Conservation (phyloP, 2,888 invertebrate species). For the Sisyra nigra region DNA sequence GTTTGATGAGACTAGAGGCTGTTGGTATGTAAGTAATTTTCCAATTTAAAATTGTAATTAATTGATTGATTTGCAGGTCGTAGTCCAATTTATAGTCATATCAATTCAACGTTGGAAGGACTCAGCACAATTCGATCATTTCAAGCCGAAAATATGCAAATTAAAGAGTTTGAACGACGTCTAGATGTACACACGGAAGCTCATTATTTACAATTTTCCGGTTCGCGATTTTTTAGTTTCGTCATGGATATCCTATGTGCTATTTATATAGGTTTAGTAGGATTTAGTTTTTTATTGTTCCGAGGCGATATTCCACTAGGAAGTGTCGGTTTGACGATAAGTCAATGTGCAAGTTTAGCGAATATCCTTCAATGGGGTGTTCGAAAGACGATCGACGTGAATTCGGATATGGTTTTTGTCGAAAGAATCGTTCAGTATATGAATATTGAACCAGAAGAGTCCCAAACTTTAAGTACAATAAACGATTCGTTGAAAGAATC, state of each 20-base stretch:
- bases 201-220: constrained; percentile 82
- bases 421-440: constrained; percentile 90
- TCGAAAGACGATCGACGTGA: constrained; percentile 52
- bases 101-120: constrained; percentile 85
- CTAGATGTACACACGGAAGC: constrained; percentile 89
- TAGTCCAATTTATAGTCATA: constrained; percentile 94
- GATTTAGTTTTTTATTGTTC: constrained; percentile 78
- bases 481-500: constrained; percentile 26
- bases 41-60: background rate
- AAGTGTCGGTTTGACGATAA: constrained; percentile 75
- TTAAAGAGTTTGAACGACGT: constrained; percentile 69
- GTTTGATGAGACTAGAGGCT: constrained; percentile 53
- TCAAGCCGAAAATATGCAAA: constrained; percentile 65
- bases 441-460: constrained; percentile 33
- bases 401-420: constrained; percentile 93
- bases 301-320: constrained; percentile 57
- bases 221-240: constrained; percentile 91
- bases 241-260: constrained; percentile 94
- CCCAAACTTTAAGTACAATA: constrained; percentile 15
- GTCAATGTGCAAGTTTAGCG: constrained; percentile 64
- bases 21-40: constrained; percentile 33
- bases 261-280: constrained; percentile 84
- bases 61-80: constrained; percentile 41
- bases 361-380: constrained; percentile 63
- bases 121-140: constrained; percentile 76